Conservation (phyloP, 2,113 vertebrate species). For the Odocoileus hemionus region DNA sequence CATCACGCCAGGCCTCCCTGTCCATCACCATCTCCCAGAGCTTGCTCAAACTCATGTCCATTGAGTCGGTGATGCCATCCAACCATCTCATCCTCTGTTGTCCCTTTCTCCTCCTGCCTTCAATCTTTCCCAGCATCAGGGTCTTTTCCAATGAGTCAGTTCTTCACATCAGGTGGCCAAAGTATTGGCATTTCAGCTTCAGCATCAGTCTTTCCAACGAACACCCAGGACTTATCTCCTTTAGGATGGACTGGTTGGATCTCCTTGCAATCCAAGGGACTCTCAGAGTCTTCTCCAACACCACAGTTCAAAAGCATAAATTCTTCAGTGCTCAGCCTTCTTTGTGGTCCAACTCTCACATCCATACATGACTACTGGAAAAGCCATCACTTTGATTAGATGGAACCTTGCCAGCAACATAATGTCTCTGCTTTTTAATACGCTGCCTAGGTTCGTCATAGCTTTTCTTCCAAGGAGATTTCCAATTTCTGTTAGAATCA, state of each 20-base stretch:
- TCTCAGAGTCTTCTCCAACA: not conserved
- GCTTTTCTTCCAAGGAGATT: not conserved
- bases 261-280: not conserved
- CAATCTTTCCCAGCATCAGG: not conserved
- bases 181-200: not conserved
- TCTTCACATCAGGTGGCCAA: not conserved
- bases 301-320: not conserved
- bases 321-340: not conserved
- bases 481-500: not conserved
- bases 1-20: not conserved
- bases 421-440: not conserved
- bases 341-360: not conserved
- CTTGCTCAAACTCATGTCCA: not conserved
- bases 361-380: not conserved
- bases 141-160: not conserved
- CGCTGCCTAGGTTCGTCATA: not conserved
- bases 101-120: not conserved
- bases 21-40: not conserved
- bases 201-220: not conserved
- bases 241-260: not conserved
- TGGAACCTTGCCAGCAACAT: accelerated
- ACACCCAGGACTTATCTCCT: not conserved
- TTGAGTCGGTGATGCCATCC: not conserved
- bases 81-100: not conserved
- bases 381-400: not conserved